Evolutionary conservation across 2,113 vertebrate species (phyloP), one percentile per base, ranked within the genome.

Genomic region (Nycticorax nycticorax): DNA sequence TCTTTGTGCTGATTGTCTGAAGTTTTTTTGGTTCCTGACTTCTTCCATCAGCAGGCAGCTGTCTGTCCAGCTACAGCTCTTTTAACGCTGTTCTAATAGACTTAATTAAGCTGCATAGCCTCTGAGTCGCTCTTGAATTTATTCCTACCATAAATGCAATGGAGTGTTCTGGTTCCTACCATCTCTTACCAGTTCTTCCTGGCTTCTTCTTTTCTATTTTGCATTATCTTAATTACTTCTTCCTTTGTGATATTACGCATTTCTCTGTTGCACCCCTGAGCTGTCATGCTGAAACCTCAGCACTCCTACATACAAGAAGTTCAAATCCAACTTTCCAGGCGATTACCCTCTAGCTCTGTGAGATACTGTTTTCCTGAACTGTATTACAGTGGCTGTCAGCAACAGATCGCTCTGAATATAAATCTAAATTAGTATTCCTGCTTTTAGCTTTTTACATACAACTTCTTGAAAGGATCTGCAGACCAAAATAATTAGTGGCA

Each of bases 191-290:
- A 59, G 16, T 8, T 74, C 41, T 33, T 78, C 18, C 37, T 60
- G 21, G 30, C 14, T 63, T 72, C 14, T 55, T 73, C 33, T 67
- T 53, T 32, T 23, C 26, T 52, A 33, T 55, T 85, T 60, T 64
- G 5, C 11, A 27, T 85, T 52, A 52, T 7, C 37, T 59, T 67
- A 22, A 53, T 41, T 48, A 73, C 71, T 80, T 83, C 20, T 79
- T 69, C 27, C 14, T 48, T 28, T 35, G 13, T 16, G 64, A 10
- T 30, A 19, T 48, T 71, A 17, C 0, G 0, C 5, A 5, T 47
- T 63, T 35, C 56, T 24, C 37, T 50, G 2, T 18, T 35, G 33
- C 24, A 45, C 26, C 28, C 10, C 18, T 52, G 32, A 73, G 45
- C 43, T 60, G 28, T 20, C 37, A 22, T 5, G 17, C 9, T 37